Base-by-base conservation (phyloP, 2,888 invertebrate genomes). In the Pegoplata infirma region DNA sequence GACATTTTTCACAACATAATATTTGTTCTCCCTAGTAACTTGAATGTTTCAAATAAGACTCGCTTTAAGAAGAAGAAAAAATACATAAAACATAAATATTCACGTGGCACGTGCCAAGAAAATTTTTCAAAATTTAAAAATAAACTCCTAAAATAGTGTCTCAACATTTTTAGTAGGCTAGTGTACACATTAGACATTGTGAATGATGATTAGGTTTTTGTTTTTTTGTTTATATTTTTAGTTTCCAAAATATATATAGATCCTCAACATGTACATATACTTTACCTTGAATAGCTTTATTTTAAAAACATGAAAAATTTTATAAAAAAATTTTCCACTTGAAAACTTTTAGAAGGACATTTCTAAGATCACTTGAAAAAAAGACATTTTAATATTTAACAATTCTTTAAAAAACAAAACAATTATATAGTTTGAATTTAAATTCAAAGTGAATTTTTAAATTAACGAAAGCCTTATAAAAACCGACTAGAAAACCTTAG, bases 91-190 rank as follows among this genome's bases (percentile, higher is more conserved):
- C 56, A 61, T 51, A 55, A 58, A 12, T 53, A 64, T 32, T 49
- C 76, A 76, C 76, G 69, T 69, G 75, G 44, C 69, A 58, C 56
- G 44, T 59, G 66, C 44, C 53, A 66, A n/a, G 44, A 32, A 74
- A 58, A 21, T 25, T 46, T 32, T n/a, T 16, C 47, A 59, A 17
- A 32, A 14, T 23, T 32, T 44, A 55, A 51, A n/a, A 17, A 56
- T 28, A 25, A 28, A 28, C 6, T 28, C n/a, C 6, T 2, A 36
- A 12, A 12, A 10, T 36, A 36, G 3, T 12, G n/a, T 36, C n/a
- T 36, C n/a, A 36, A 12, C 10, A 36, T 36, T 40, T 40, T 3
- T 1, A n/a, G 4, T 8, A 32, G 5, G 5, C 36, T 40, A 4
- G 36, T n/a, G 32, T 32, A 32, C 10, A 32, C 3, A 8, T 10